Base-by-base conservation (phyloP, 1,140 invertebrate genomes). In the Trissolcus basalis region DNA sequence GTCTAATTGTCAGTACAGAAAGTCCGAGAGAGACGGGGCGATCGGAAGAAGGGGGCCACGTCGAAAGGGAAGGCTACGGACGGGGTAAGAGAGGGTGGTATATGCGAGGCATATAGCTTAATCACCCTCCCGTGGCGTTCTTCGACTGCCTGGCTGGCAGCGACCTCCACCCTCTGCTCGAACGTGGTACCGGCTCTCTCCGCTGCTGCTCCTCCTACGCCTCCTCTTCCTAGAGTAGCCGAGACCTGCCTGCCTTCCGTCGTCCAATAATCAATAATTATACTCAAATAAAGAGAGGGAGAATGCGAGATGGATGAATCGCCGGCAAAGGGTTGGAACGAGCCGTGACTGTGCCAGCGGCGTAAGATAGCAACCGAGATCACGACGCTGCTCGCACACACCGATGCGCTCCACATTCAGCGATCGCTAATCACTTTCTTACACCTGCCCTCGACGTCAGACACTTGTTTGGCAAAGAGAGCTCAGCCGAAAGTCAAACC, bases 251-350 rank as follows among this genome's bases (percentile, higher is more conserved):
- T 81, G 82, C 83, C 85, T 87, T 88, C 84, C 83, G 80, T 84
- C 83, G 75, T 87, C 84, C 85, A 84, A 88, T 89, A 88, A 88
- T 88, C 87, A 87, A 88, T 88, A 88, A 88, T 88, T 88, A 87
- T 88, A 84, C 86, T 86, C 82, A 88, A 87, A 88, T 88, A 88
- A 85, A 87, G 83, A 86, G 84, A 82, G 83, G 83, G 80, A 80
- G 80, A 82, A 78, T 68, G 77, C 80, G 81, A 80, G 83, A 85
- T 83, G 81, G 84, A 85, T 85, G 85, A 83, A 85, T 86, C 80
- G 83, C 80, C 79, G 74, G 83, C 77, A 82, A 83, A 85, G 85
- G 83, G 82, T 85, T 85, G 81, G 75, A 82, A 83, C 70, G 79
- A 81, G 78, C 72, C 75, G 76, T 69, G 77, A 80, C 76, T 80